These are phyloP conservation scores for Dryas iulia DNA, from an alignment of 1,140 invertebrate genomes.

Conservation along the genomic window DNA sequence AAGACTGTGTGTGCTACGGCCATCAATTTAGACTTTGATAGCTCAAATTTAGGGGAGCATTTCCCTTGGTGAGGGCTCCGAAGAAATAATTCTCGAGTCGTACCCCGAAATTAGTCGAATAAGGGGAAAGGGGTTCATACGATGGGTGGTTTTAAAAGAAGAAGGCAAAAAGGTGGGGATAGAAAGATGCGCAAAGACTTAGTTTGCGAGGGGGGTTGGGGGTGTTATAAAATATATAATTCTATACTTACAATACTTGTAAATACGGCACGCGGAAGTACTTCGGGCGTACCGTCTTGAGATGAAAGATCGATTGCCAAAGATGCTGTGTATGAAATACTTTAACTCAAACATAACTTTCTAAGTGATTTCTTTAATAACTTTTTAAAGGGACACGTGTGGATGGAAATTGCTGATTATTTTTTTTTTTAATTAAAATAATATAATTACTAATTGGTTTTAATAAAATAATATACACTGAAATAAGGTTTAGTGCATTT, in stretches of 20 bases:
- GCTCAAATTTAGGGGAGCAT: conserved; percentile 40
- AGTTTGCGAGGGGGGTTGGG: conserved; percentile 70
- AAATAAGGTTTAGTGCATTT: too few relatives aligned
- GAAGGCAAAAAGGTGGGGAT: conserved; percentile 78
- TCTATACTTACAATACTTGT: conserved; percentile 81
- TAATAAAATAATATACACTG: too few relatives aligned
- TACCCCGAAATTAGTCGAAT: conserved; percentile 80
- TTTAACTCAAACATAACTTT: not conserved
- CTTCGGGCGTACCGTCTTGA: conserved; percentile 41
- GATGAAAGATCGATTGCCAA: conserved; percentile 12
- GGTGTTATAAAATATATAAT: conserved; percentile 80
- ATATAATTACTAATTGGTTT: too few relatives aligned
- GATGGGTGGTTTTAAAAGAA: conserved; percentile 78
- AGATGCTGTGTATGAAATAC: not conserved
- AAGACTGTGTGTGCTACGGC: conserved; percentile 59
- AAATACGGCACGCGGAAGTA: conserved; percentile 79
- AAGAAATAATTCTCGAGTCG: conserved; percentile 79
- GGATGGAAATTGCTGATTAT: too few relatives aligned
- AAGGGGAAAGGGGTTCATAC: conserved; percentile 77
- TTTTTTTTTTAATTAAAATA: too few relatives aligned
- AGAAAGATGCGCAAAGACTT: conserved; percentile 80
- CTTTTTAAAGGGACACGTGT: too few relatives aligned
- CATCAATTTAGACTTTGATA: conserved; percentile 45
- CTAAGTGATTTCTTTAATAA: too few relatives aligned
- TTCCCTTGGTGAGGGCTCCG: conserved; percentile 38